Conservation (phyloP, 2,797 vertebrate genomes). For the Steatocranus sp. region DNA sequence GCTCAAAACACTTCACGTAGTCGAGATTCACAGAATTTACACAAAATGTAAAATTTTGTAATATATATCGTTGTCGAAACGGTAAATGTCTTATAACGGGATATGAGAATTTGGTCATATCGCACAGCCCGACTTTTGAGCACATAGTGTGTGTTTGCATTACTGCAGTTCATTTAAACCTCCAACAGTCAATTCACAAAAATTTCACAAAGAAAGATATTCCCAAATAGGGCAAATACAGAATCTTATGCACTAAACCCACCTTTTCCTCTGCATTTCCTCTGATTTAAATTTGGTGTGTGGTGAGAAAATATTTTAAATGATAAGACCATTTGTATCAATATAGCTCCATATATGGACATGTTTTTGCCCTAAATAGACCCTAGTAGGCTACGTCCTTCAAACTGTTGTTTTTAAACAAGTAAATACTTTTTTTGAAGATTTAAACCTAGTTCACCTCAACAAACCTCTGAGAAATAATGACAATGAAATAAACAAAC, state of each 20-base stretch:
- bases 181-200: neutral
- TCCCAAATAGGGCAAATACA: fast-evolving
- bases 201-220: neutral
- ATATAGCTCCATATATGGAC: neutral
- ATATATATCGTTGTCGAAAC: neutral
- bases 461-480: neutral
- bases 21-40: neutral
- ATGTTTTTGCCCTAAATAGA: neutral
- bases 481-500: neutral
- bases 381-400: neutral
- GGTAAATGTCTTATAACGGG: neutral
- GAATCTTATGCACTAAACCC: neutral
- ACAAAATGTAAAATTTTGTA: neutral
- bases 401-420: neutral
- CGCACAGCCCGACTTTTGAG: neutral
- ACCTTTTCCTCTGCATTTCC: neutral
- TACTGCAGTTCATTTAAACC: neutral
- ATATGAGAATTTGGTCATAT: neutral
- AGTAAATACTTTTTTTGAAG: neutral
- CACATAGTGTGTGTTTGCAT: neutral
- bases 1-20: neutral
- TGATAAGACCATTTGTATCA: neutral
- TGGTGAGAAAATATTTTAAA: neutral
- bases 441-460: neutral
- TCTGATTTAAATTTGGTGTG: neutral